phyloP scores from a whole-genome alignment of 2,797 vertebrate genomes.

The Ceryle rudis region DNA sequence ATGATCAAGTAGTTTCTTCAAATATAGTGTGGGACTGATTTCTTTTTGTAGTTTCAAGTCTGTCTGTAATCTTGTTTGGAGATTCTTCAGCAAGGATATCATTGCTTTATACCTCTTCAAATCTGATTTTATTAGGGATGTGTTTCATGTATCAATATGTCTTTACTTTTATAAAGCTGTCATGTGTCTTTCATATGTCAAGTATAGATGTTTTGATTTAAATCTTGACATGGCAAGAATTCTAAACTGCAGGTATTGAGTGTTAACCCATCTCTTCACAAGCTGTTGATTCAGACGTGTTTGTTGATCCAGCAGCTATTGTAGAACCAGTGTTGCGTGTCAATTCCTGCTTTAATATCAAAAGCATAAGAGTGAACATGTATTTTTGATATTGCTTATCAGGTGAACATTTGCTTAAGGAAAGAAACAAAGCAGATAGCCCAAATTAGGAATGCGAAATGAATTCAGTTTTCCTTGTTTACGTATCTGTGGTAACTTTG shows the following conservation, averaged over 20 bases:
- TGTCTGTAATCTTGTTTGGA: not conserved
- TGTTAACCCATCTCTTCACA: not conserved
- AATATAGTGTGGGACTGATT: not conserved
- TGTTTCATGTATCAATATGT: not conserved
- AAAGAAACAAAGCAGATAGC: not conserved
- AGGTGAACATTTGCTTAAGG: not conserved
- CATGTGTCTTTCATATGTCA: not conserved
- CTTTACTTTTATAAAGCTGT: not conserved
- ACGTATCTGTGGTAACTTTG: not conserved
- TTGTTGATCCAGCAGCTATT: not conserved
- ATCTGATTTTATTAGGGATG: not conserved
- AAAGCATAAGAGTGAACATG: not conserved
- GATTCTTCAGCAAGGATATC: not conserved
- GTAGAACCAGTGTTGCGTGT: not conserved
- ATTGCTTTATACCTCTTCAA: not conserved
- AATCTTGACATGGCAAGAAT: not conserved
- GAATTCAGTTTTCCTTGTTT: not conserved
- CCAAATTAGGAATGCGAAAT: not conserved
- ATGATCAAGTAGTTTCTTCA: not conserved
- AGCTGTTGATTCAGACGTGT: not conserved
- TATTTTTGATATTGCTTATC: not conserved
- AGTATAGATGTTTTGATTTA: slow-evolving; percentile 1
- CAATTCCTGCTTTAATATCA: not conserved
- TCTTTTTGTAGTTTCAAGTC: not conserved
- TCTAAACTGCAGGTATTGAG: not conserved